phyloP scores from a whole-genome alignment of 2,797 vertebrate species.

The Gallinago solitaria region DNA sequence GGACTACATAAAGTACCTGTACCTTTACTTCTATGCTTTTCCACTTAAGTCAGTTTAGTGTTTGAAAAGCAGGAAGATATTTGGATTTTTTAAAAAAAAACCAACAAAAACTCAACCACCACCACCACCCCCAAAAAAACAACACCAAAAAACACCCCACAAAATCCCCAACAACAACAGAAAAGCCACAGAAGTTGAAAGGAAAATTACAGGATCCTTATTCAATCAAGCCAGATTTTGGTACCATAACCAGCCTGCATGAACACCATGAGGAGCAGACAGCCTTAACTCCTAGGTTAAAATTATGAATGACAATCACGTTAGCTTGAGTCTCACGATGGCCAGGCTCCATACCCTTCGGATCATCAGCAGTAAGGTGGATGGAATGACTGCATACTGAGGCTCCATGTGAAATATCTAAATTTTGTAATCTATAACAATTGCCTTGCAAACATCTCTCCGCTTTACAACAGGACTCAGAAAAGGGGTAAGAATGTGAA shows the following conservation, averaged over 20 bases:
- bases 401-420: neutral
- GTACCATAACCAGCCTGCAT: neutral
- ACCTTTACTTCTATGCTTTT: neutral
- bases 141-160: neutral
- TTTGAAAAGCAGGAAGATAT: neutral
- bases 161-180: neutral
- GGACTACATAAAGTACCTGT: neutral
- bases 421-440: neutral
- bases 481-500: neutral
- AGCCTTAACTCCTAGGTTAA: neutral
- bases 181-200: neutral
- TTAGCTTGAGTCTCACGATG: neutral
- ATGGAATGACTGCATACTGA: accelerated
- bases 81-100: neutral
- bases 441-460: neutral
- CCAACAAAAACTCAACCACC: neutral
- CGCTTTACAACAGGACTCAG: neutral
- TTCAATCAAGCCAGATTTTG: neutral
- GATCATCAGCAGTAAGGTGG: neutral
- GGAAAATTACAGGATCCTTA: neutral
- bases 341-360: neutral
- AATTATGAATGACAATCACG: accelerated
- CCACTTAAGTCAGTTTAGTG: neutral
- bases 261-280: neutral
- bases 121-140: too few species aligned